Evolutionary conservation across 2,888 invertebrate genomes (phyloP), one percentile per base, ranked within the genome.

Genomic region (Amphipoea lucens): DNA sequence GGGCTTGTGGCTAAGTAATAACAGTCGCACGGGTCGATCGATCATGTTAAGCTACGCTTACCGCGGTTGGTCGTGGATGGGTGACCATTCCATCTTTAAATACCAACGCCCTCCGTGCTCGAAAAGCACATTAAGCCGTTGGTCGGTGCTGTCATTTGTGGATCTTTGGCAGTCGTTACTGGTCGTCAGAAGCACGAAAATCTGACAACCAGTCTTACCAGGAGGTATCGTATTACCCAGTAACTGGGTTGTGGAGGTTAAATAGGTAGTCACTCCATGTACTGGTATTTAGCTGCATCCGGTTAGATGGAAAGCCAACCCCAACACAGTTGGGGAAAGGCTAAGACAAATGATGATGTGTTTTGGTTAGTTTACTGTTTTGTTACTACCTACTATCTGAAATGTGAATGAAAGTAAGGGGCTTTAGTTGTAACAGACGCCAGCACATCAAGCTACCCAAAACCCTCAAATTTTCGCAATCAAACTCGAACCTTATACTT

Each of bases 331-430:
- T 57, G 23, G 1, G 1, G 4, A 57, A 57, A 57, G 57, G 23
- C 23, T 57, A 51, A 9, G 57, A 23, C 9, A n/a, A 11, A 11
- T 57, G 23, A n/a, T 11, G 7, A 57, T 23, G 23, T 23, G 23
- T 57, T 9, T 57, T 57, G 23, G 57, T 57, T 57, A 57, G 62
- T 72, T 66, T 66, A 45, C 74, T 75, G 12, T 70, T 48, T 57
- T 11, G 17, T 57, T 40, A 23, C 4, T n/a, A 17, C n/a, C 4
- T n/a, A 17, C n/a, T 48, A 9, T 12, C 1, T 42, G 4, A 42
- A 48, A 23, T 42, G 6, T 14, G 4, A 42, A 45, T 2, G 45
- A 45, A 45, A 45, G 45, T 45, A 45, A 7, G 14, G 2, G 17
- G 17, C 20, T 54, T 54, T 36, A 69, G 0, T 29, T 20, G 20